A percentile compares a stretch with the other conserved stretches of the same genome.
These are phyloP conservation scores for Meandrina meandrites DNA, from an alignment of 92 coral and sea anemone genomes.

Conservation along the genomic window DNA sequence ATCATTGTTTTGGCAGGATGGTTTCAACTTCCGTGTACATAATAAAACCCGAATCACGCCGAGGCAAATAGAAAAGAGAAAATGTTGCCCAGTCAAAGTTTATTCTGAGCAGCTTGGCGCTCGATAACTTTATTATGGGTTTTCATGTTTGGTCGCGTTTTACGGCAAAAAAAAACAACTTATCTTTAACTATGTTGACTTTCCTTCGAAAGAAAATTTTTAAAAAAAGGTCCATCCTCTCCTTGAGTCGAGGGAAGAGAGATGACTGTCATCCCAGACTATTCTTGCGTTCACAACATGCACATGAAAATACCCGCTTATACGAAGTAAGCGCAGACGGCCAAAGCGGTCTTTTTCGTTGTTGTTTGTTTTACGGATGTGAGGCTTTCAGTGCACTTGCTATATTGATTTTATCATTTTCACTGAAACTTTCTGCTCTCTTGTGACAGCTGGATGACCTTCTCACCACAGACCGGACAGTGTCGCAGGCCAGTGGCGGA, in stretches of 20 bases:
- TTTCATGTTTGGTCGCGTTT: too few relatives aligned
- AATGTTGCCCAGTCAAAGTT: too few relatives aligned
- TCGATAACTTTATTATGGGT: too few relatives aligned
- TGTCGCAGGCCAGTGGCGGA: slow-evolving; percentile 85
- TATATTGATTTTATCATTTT: background rate
- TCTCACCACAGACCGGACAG: slow-evolving; percentile 91
- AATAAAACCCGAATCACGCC: background rate
- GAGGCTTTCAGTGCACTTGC: background rate
- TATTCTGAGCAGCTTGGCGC: background rate
- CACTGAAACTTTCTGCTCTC: background rate
- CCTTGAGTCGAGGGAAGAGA: background rate
- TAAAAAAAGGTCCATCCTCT: too few relatives aligned
- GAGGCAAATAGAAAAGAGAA: background rate
- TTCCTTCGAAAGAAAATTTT: too few relatives aligned
- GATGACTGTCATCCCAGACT: background rate
- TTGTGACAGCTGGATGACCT: slow-evolving; percentile 76
- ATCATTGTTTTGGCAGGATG: background rate
- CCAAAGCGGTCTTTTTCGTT: too few relatives aligned
- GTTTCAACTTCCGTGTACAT: background rate
- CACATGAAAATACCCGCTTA: too few relatives aligned
- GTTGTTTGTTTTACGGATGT: background rate
- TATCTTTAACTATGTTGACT: background rate
- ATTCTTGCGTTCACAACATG: background rate
- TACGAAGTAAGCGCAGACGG: too few relatives aligned
- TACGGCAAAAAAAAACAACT: background rate